These are phyloP conservation scores for Notarius quadriscutis DNA, from an alignment of 2,113 vertebrate genomes.

Conservation along the genomic window DNA sequence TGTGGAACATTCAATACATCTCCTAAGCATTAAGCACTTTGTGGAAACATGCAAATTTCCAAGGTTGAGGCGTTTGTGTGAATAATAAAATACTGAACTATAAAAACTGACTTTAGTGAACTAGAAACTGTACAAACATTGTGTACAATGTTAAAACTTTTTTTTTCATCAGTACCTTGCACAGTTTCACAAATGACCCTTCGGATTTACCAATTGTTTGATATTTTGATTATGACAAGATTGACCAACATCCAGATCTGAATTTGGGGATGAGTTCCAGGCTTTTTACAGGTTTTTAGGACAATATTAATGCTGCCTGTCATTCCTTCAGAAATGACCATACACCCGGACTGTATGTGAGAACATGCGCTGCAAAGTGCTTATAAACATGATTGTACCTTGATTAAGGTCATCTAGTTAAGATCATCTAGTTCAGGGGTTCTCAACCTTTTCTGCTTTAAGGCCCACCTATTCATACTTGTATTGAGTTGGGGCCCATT, in stretches of 20 bases:
- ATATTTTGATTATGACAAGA: neutral
- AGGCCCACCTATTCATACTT: too few species aligned
- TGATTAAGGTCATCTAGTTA: neutral
- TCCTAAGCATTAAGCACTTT: neutral
- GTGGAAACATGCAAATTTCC: neutral
- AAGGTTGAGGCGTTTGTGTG: neutral
- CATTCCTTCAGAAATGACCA: neutral
- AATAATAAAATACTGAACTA: too few species aligned
- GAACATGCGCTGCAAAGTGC: neutral
- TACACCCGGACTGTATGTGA: neutral
- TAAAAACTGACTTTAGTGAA: neutral
- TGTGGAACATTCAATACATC: constrained; percentile 7
- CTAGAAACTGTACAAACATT: neutral
- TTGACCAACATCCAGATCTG: neutral
- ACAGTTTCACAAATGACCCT: neutral
- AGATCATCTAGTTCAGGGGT: neutral
- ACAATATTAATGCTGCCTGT: neutral
- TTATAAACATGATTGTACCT: neutral
- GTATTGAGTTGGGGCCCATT: too few species aligned
- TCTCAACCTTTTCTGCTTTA: too few species aligned
- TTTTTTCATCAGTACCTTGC: neutral
- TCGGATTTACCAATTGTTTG: neutral
- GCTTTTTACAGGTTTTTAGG: neutral
- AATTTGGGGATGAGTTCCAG: neutral
- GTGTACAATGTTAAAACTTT: neutral